phyloP scores from a whole-genome alignment of 2,888 invertebrate species.

The Scelioninae gen. 1 region DNA sequence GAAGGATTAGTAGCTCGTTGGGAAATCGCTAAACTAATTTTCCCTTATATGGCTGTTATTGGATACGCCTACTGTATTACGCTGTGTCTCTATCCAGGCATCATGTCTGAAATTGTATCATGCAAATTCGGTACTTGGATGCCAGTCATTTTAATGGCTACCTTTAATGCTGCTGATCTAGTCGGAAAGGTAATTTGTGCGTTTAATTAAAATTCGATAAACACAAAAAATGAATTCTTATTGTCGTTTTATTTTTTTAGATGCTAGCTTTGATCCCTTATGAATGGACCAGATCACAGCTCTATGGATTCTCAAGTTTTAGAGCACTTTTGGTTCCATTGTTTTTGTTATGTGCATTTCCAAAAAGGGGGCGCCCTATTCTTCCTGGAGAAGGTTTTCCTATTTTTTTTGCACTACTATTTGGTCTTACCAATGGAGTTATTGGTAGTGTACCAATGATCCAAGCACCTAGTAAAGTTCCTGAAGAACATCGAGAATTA shows the following conservation, averaged over 20 bases:
- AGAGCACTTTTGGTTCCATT: constrained; percentile 92
- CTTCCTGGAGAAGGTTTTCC: constrained; percentile 88
- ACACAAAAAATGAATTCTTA: background rate
- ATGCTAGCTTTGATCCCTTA: constrained; percentile 91
- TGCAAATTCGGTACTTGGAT: constrained; percentile 94
- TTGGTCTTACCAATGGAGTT: constrained; percentile 94
- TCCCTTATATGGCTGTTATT: constrained; percentile 96
- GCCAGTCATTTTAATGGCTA: constrained; percentile 95
- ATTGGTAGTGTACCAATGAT: constrained; percentile 97
- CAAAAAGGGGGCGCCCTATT: constrained; percentile 87
- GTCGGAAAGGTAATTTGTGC: constrained; percentile 89
- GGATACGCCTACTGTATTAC: constrained; percentile 95
- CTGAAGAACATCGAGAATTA: constrained; percentile 93
- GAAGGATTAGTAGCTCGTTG: constrained; percentile 90
- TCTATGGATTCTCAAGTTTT: constrained; percentile 90
- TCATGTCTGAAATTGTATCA: constrained; percentile 94
- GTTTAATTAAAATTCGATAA: no score
- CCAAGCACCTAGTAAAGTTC: constrained; percentile 93
- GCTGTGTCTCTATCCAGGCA: constrained; percentile 94
- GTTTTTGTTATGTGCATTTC: constrained; percentile 92
- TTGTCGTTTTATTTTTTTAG: constrained; percentile 82
- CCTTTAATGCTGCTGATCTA: constrained; percentile 94
- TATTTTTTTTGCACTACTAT: constrained; percentile 87
- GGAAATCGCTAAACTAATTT: constrained; percentile 93
- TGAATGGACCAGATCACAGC: constrained; percentile 92